phyloP scores from a whole-genome alignment of 1,140 invertebrate species.

The Trypoxylus dichotomus region DNA sequence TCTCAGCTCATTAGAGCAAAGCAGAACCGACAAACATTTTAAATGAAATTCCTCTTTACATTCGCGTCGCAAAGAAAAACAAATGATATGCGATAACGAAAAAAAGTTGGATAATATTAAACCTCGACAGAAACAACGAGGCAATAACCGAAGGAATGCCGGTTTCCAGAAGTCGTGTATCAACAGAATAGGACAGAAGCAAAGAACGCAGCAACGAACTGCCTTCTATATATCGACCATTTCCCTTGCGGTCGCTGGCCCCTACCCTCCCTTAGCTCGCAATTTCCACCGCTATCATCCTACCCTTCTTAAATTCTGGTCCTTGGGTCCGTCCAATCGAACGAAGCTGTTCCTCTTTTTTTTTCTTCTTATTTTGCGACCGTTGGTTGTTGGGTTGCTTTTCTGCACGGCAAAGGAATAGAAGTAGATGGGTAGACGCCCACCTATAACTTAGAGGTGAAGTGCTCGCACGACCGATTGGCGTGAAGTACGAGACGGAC shows the following conservation, averaged over 20 bases:
- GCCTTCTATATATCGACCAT: conserved; percentile 34
- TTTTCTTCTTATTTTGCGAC: background rate
- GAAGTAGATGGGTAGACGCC: background rate
- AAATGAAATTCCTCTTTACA: background rate
- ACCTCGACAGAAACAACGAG: background rate
- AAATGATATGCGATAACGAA: background rate
- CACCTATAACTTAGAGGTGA: background rate
- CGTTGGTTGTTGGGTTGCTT: background rate
- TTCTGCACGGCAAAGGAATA: background rate
- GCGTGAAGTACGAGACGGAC: background rate
- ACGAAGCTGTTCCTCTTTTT: background rate
- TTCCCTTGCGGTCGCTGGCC: conserved; percentile 35
- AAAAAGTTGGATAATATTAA: background rate
- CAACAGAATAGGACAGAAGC: background rate
- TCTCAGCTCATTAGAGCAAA: too few species aligned
- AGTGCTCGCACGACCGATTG: background rate
- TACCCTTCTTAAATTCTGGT: conserved; percentile 25
- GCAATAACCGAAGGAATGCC: background rate
- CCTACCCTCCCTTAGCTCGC: conserved; percentile 33
- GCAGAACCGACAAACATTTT: background rate
- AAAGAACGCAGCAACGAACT: background rate
- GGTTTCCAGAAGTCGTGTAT: background rate
- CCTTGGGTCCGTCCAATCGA: background rate
- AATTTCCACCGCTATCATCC: conserved; percentile 40
- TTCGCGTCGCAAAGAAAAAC: background rate